These are phyloP conservation scores for Oligia latruncula DNA, from an alignment of 2,888 invertebrate species.

Conservation along the genomic window DNA sequence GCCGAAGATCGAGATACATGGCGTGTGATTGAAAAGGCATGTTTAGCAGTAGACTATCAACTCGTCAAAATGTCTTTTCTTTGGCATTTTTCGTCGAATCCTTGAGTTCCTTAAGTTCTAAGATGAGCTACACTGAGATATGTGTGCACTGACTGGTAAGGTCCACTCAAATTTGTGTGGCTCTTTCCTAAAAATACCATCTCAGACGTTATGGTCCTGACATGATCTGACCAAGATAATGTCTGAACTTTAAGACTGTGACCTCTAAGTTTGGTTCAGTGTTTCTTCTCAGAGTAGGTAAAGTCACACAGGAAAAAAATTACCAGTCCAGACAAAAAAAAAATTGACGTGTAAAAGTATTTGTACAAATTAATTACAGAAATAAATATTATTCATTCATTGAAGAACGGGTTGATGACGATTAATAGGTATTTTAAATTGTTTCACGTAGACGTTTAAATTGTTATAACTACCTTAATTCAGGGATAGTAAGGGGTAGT, in stretches of 20 bases:
- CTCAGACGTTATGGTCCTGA: not conserved
- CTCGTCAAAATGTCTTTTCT: not conserved
- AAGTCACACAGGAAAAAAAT: no score
- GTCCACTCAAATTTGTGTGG: not conserved
- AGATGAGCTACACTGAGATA: not conserved
- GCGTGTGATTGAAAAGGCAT: not conserved
- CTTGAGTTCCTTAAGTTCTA: not conserved
- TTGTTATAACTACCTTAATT: not conserved
- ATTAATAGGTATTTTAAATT: not conserved
- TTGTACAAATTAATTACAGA: not conserved
- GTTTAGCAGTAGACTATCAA: not conserved
- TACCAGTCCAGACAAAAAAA: no score
- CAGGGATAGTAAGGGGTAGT: not conserved
- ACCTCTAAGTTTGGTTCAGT: no score
- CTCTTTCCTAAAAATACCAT: not conserved
- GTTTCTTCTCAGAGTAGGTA: not conserved
- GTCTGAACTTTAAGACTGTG: not conserved
- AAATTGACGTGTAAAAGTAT: not conserved
- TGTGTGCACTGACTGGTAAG: not conserved
- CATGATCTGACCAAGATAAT: not conserved
- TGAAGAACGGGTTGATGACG: not conserved
- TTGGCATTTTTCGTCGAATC: not conserved
- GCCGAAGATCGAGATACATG: not conserved
- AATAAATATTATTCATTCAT: not conserved
- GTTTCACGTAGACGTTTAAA: not conserved